phyloP scores from a whole-genome alignment of 2,888 invertebrate genomes.

The Diadegma fenestrale region DNA sequence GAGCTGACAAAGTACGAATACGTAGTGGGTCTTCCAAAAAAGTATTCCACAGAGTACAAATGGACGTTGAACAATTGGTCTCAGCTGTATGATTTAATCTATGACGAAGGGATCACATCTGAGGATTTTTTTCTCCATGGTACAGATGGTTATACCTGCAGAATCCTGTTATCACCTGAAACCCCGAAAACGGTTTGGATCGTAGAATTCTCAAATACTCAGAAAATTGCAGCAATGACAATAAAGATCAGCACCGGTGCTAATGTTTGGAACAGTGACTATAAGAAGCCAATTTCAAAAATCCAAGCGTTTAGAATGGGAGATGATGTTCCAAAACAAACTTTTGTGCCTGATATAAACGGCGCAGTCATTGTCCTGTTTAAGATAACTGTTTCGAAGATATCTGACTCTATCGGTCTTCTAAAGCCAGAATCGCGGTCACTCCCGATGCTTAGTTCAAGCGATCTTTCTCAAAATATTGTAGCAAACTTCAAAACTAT shows the following conservation, averaged over 20 bases:
- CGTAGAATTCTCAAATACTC: not conserved
- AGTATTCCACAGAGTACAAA: not conserved
- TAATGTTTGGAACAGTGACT: too few relatives aligned
- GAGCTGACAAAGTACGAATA: not conserved
- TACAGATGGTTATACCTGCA: constrained; percentile 1
- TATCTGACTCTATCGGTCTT: not conserved
- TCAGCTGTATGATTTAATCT: not conserved
- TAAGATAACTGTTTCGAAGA: not conserved
- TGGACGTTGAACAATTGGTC: constrained; percentile 10
- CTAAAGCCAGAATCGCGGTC: not conserved
- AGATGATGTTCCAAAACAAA: too few relatives aligned
- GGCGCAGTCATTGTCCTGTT: too few relatives aligned
- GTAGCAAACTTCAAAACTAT: not conserved
- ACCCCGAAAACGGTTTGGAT: not conserved
- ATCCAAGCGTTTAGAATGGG: too few relatives aligned
- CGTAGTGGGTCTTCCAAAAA: not conserved
- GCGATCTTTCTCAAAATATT: not conserved
- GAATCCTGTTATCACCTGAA: not conserved
- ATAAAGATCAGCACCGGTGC: not conserved
- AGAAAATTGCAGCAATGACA: not conserved
- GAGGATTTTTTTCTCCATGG: not conserved
- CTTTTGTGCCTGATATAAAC: too few relatives aligned
- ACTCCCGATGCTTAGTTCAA: too few relatives aligned
- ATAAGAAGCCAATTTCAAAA: too few relatives aligned
- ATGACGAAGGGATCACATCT: not conserved